Conservation (phyloP, 2,113 vertebrate genomes). For the Rhea americana region DNA sequence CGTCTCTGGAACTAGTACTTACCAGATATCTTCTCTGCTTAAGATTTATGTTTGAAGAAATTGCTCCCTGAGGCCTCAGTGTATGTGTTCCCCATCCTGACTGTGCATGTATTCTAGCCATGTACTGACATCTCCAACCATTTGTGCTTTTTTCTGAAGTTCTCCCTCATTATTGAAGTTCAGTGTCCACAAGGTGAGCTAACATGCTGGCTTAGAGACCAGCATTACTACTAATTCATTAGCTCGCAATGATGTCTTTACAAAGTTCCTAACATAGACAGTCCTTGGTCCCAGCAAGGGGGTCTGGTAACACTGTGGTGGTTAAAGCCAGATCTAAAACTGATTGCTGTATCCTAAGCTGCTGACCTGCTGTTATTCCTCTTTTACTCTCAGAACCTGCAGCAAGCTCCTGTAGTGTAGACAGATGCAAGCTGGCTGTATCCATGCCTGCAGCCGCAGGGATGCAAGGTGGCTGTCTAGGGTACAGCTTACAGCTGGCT, state of each 20-base stretch:
- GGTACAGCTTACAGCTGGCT: background rate
- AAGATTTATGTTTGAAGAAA: background rate
- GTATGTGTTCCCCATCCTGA: background rate
- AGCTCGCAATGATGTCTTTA: background rate
- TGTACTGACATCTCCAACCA: background rate
- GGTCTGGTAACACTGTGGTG: background rate
- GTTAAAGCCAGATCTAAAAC: background rate
- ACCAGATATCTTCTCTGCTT: background rate
- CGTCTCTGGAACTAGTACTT: background rate
- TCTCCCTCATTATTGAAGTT: background rate
- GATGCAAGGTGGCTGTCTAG: background rate
- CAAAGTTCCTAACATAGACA: background rate
- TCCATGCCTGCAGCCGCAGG: background rate
- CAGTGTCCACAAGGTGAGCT: background rate
- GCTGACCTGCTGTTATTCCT: background rate
- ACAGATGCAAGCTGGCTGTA: background rate
- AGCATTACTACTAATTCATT: background rate
- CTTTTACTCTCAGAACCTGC: background rate
- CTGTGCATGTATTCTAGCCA: background rate
- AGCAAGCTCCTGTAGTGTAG: background rate
- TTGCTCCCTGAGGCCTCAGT: background rate
- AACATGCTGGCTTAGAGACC: background rate
- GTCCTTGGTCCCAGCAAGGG: background rate
- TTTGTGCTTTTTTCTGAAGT: background rate
- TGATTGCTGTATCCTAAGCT: background rate